Conservation (phyloP, 1,140 invertebrate genomes). For the Caenorhabditis briggsae region DNA sequence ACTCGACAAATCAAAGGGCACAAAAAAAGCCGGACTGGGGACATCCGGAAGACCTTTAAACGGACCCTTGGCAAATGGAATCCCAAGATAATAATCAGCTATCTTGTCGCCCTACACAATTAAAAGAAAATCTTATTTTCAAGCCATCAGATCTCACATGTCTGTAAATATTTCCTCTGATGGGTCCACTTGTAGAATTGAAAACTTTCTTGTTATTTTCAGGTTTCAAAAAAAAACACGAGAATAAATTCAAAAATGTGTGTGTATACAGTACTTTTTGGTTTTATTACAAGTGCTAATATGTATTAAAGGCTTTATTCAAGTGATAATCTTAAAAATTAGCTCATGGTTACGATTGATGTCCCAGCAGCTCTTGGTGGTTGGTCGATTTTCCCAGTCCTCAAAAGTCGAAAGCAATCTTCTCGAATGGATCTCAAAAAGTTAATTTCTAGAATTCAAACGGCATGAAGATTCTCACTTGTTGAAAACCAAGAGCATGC, state of each 20-base stretch:
- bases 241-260: too few relatives aligned
- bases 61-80: neutral
- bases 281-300: too few relatives aligned
- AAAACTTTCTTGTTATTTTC: neutral
- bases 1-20: too few relatives aligned
- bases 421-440: neutral
- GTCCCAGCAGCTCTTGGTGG: too few relatives aligned
- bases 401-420: neutral
- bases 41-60: constrained; percentile 1
- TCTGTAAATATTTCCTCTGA: neutral
- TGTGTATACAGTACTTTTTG: too few relatives aligned
- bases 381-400: neutral
- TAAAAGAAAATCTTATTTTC: neutral
- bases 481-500: neutral
- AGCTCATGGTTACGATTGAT: too few relatives aligned
- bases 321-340: too few relatives aligned
- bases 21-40: neutral
- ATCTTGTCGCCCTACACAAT: neutral
- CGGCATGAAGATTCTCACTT: neutral
- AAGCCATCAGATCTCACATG: neutral
- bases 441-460: too few relatives aligned
- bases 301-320: too few relatives aligned
- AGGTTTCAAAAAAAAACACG: neutral
- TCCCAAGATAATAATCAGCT: neutral
- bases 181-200: neutral